Base-by-base conservation (phyloP, 2,797 vertebrate genomes). In the Pempheris klunzingeri region DNA sequence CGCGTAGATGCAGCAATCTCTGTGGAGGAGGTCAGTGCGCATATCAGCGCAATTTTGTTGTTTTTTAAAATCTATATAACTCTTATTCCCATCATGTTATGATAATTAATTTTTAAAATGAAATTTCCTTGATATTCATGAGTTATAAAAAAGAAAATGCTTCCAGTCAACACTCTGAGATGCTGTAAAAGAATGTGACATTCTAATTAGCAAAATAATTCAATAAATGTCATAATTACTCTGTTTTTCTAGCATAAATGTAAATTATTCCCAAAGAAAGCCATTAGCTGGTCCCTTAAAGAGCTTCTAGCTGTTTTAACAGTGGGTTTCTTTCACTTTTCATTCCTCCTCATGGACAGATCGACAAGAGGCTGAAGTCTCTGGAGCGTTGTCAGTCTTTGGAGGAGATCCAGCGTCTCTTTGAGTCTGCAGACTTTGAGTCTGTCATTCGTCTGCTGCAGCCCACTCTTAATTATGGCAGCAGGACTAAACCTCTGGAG, bases 331-430 rank as follows among this genome's bases (percentile, higher is more conserved):
- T 61, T 43, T 39, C 30, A 6, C 1, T 4, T 73, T 61, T 46
- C 14, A 0, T 74, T 14, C 59, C 0, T 74, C 18, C 34, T 39
- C 18, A 5, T 74, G 70, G 22, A 59, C 92, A 99, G 98, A 97
- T 99, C 80, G 97, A 98, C 79, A 99, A 99, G 93, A 97, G 97
- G 90, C 91, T 99, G 59, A 98, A 98, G 87, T 98, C 98, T 17
- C 92, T 99, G 89, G 98, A 99, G 90, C 96, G 98, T 4, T 99
- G 98, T 92, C 98, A 99, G 92, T 99, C 98, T 50, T 90, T 99
- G 87, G 98, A 99, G 88, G 98, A 99, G 94, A 97, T 99, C 80
- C 98, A 99, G 92, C 95, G 97, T 2, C 94, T 99, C n/a, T 97
- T 97, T 5, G 97, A 99, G 84, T 92, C 94, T 0, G 96, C 96